Conservation (phyloP, 2,797 vertebrate genomes). For the Poecilia picta region DNA sequence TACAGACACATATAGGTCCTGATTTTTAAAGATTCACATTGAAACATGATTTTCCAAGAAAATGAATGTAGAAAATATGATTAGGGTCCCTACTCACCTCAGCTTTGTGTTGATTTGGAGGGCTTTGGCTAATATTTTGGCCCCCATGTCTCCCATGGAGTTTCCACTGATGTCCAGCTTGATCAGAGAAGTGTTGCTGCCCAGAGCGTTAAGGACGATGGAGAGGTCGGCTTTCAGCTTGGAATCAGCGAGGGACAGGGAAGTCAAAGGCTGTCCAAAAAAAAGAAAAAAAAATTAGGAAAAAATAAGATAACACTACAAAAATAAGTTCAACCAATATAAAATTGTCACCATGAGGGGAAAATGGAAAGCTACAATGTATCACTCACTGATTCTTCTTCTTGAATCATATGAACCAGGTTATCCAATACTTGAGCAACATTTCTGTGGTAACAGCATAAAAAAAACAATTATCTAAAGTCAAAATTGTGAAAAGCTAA, state of each 20-base stretch:
- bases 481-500: not conserved
- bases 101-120: constrained; percentile 98
- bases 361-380: not conserved
- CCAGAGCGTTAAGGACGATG: constrained; percentile 93
- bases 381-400: constrained; percentile 94
- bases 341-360: not conserved
- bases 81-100: constrained; percentile 77
- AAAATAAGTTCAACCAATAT: not conserved
- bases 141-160: constrained; percentile 96
- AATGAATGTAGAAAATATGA: too few relatives aligned
- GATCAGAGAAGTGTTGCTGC: constrained; percentile 93
- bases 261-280: constrained; percentile 86
- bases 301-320: not conserved
- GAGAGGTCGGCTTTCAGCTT: constrained; percentile 93
- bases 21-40: not conserved
- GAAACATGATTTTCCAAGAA: not conserved
- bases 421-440: constrained; percentile 91
- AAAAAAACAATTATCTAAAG: not conserved
- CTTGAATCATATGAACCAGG: constrained; percentile 97
- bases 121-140: constrained; percentile 97
- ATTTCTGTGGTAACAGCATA: constrained; percentile 82
- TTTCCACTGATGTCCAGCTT: constrained; percentile 97
- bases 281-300: not conserved
- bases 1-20: not conserved
- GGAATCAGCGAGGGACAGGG: constrained; percentile 93